These are phyloP conservation scores for Neosilurus hyrtlii DNA, from an alignment of 2,797 vertebrate genomes.

Conservation along the genomic window DNA sequence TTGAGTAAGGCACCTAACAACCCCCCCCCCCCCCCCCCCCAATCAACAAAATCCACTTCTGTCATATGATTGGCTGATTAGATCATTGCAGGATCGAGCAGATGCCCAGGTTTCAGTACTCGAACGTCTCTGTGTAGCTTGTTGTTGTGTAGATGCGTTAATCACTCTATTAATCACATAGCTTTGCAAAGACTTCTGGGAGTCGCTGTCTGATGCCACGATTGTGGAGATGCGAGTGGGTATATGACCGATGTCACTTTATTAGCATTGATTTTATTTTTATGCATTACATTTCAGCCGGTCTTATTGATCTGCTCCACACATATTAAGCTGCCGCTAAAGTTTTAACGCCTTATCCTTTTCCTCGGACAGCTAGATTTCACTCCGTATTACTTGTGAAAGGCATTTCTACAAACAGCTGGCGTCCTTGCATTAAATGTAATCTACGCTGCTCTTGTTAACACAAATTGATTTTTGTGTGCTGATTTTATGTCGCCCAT, in stretches of 20 bases:
- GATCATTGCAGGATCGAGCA: background rate
- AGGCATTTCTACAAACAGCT: slow-evolving; percentile 48
- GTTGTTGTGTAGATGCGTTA: slow-evolving; percentile 57
- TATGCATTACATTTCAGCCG: slow-evolving; percentile 73
- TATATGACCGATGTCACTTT: slow-evolving; percentile 68
- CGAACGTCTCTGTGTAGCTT: slow-evolving; percentile 34
- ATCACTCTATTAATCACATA: slow-evolving; percentile 61
- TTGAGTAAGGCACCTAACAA: too few species aligned
- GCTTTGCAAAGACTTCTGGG: slow-evolving; percentile 51
- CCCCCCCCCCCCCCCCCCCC: too few species aligned
- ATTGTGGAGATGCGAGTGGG: slow-evolving; percentile 45
- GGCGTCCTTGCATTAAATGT: slow-evolving; percentile 25
- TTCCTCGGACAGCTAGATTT: slow-evolving; percentile 49
- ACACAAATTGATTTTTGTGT: slow-evolving; percentile 38
- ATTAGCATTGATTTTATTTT: slow-evolving; percentile 77
- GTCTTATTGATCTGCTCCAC: slow-evolving; percentile 67
- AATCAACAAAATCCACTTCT: background rate
- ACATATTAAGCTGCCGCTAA: slow-evolving; percentile 58
- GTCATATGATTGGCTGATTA: background rate
- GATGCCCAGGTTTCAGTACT: background rate
- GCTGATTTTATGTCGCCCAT: slow-evolving; percentile 32
- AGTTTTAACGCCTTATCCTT: slow-evolving; percentile 61
- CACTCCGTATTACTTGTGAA: slow-evolving; percentile 57
- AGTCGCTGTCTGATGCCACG: slow-evolving; percentile 56
- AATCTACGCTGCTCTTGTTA: slow-evolving; percentile 34